phyloP scores from a whole-genome alignment of 2,888 invertebrate species.

The Limulus polyphemus region DNA sequence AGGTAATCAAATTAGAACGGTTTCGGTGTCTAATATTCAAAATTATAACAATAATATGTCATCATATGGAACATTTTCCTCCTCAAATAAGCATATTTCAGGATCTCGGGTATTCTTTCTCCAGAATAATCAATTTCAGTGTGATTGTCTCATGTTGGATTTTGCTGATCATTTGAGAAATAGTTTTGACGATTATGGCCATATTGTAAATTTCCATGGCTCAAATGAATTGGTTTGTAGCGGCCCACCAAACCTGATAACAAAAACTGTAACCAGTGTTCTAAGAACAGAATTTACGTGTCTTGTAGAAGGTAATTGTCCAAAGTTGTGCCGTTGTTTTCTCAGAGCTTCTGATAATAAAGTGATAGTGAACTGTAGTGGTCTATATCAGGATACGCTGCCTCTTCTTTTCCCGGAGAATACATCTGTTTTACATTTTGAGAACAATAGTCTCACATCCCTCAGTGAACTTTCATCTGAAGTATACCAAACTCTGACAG shows the following conservation, averaged over 20 bases:
- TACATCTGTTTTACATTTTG: slow-evolving; percentile 11
- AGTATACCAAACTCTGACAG: slow-evolving; percentile 8
- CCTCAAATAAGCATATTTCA: neutral
- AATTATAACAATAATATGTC: neutral
- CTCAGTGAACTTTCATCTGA: slow-evolving; percentile 1
- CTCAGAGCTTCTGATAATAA: slow-evolving; percentile 10
- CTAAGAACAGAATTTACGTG: slow-evolving; percentile 8
- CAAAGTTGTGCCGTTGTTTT: slow-evolving; percentile 11
- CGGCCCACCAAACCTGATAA: slow-evolving; percentile 1
- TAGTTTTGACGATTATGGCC: neutral
- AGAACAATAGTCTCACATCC: slow-evolving; percentile 6
- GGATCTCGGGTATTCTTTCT: neutral
- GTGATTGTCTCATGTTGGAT: slow-evolving; percentile 20
- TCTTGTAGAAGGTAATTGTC: slow-evolving; percentile 5
- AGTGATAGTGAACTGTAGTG: slow-evolving; percentile 15
- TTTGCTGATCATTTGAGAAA: slow-evolving; percentile 13
- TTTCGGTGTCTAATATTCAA: neutral
- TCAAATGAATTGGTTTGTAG: slow-evolving; percentile 3
- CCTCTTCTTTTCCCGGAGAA: slow-evolving; percentile 3
- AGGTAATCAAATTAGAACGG: slow-evolving; percentile 1
- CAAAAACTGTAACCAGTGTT: neutral
- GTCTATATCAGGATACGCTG: neutral
- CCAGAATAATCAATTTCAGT: slow-evolving; percentile 9
- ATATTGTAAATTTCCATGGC: neutral
- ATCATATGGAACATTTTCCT: neutral